Base-by-base conservation (phyloP, 2,888 invertebrate species). In the Caenorhabditis wallacei region DNA sequence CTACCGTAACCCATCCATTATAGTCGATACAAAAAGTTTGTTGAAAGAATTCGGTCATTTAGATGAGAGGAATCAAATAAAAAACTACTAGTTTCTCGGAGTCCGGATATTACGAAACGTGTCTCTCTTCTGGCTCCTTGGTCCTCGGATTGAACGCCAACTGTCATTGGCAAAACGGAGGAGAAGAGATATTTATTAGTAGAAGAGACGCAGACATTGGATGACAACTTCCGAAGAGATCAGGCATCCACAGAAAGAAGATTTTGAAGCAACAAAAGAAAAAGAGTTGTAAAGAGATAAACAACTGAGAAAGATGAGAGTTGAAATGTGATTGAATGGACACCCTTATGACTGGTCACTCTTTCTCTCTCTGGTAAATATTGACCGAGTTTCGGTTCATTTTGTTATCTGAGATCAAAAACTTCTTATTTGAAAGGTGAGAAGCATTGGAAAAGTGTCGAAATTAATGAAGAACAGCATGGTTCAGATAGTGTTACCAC, bases 11-110 rank as follows among this genome's bases (percentile, higher is more conserved):
- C 82, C 84, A 86, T 37, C 85, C 85, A 72, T 84, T 86, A 51
- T 82, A 86, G 43, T 86, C 86, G 54, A 86, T 85, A 64, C 86
- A 86, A 24, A 82, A 86, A 0, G 84, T 81, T 61, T 83, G 84
- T 37, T 80, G 80, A 37, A 80, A 84, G 13, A 69, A 46, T 11
- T 78, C 79, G 5, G 74, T 51, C 80, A 80, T 83, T 46, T 10
- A 11, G 16, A 13, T 1, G 13, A 16, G 54, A 18, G 7, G 40
- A 71, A 37, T 35, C 26, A 35, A 35, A 57, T 69, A 30, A 64
- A 68, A 61, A 51, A 43, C 24, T 18, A 51, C 64, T 64, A 63
- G 46, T 63, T 26, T n/a, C 10, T n/a, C 43, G 37, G n/a, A 2
- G 37, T 8, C 7, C 4, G 24, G 20, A 24, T 69, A 61, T 57